Evolutionary conservation across 1,140 invertebrate species (phyloP).

Genomic region (Arion vulgaris): DNA sequence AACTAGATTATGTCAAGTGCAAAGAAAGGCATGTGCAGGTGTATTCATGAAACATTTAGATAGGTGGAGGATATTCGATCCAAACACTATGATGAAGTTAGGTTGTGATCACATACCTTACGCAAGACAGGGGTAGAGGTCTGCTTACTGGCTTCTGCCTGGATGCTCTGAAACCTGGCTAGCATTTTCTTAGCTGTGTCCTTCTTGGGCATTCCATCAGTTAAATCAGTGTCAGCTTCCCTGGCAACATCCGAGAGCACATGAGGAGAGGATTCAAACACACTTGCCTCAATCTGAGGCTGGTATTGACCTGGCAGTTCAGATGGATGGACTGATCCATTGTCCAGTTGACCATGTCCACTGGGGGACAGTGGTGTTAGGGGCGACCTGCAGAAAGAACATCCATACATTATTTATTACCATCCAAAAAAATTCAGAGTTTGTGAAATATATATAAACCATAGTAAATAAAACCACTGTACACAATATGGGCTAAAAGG

Average conservation of each 20-base stretch:
- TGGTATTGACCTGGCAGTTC: constrained; percentile 67
- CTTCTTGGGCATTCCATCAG: constrained; percentile 56
- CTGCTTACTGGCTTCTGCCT: constrained; percentile 57
- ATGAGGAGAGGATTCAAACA: constrained; percentile 62
- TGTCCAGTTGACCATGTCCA: constrained; percentile 47
- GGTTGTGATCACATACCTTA: constrained; percentile 52
- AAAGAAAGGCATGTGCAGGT: background rate
- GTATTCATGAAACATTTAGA: background rate
- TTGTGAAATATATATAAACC: too few relatives aligned
- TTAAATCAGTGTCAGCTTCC: constrained; percentile 63
- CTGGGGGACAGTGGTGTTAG: constrained; percentile 50
- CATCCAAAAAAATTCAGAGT: too few relatives aligned
- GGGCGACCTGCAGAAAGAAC: constrained; percentile 9
- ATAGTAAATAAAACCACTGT: too few relatives aligned
- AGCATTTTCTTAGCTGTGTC: constrained; percentile 63
- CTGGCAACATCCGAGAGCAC: constrained; percentile 49
- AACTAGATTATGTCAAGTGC: too few relatives aligned
- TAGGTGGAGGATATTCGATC: background rate
- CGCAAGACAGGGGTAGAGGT: constrained; percentile 51
- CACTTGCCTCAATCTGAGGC: constrained; percentile 48
- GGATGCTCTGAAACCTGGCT: constrained; percentile 62
- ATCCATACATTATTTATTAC: too few relatives aligned
- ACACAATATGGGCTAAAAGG: too few relatives aligned
- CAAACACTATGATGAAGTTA: background rate
- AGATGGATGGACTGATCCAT: constrained; percentile 56